Base-by-base conservation (phyloP, 2,888 invertebrate species). In the Cylloceria caligata region DNA sequence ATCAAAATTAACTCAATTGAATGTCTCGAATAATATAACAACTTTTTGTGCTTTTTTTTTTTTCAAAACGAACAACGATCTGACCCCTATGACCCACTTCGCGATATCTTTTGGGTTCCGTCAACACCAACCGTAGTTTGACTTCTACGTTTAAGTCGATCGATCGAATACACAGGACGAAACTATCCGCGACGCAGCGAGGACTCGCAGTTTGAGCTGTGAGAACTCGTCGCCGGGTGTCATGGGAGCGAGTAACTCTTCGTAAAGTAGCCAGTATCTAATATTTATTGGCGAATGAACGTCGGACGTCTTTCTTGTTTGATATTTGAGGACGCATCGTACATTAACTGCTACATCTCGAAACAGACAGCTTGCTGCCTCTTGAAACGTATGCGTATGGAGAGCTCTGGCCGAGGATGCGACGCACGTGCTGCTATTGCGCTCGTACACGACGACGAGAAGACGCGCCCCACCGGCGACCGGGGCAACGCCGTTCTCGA, bases 401-500 rank as follows among this genome's bases (percentile, higher is more conserved):
- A 67, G 52, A 34, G 55, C 67, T 36, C 21, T 39, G 27, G 71
- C 57, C 49, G 71, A 72, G 60, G 75, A 79, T 75, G 71, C 60
- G 52, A 60, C 62, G 45, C 75, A 79, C 78, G 78, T 79, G 82
- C 65, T 71, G 27, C 36, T 34, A 13, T 36, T 36, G 52, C 52
- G n/a, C 21, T 39, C 39, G 39, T 24, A 47, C 30, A 71, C 36
- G 67, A 77, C 65, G 78, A 75, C 68, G 72, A 74, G 76, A 80
- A 75, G 77, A 74, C 67, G 73, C 62, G 24, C 11, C 52, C n/a
- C n/a, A 65, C 62, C 47, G 72, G 71, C 80, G 75, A 79, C 55
- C 75, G 79, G 52, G 62, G 79, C 65, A 85, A 83, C 86, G 81
- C 82, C 83, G 87, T 79, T 88, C 88, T 86, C 89, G 89, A 89